Conservation (phyloP, 2,113 vertebrate species). For the Shinisaurus crocodilurus region DNA sequence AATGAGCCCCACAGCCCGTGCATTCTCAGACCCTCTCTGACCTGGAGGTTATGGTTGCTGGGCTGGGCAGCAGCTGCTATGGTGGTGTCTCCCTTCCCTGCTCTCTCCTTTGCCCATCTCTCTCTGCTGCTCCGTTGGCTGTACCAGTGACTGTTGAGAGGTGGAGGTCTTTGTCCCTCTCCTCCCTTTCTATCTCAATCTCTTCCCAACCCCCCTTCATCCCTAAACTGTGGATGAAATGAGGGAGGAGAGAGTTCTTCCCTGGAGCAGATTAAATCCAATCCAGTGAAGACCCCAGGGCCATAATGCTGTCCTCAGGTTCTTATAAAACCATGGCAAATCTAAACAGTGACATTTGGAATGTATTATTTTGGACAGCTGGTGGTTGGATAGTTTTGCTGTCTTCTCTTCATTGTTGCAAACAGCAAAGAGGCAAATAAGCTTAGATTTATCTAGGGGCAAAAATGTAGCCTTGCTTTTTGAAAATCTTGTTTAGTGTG, state of each 20-base stretch:
- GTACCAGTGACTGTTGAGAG: background rate
- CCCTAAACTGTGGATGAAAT: constrained; percentile 8
- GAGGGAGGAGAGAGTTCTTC: background rate
- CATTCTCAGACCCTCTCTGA: background rate
- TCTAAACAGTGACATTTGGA: constrained; percentile 63
- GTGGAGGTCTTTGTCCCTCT: background rate
- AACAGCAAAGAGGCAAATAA: constrained; percentile 54
- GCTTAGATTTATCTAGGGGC: constrained; percentile 34
- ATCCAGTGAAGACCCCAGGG: constrained; percentile 17
- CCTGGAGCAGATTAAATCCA: background rate
- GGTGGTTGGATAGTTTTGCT: constrained; percentile 40
- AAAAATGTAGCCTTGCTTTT: constrained; percentile 28
- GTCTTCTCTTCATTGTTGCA: constrained; percentile 33
- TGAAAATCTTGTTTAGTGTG: constrained; percentile 66
- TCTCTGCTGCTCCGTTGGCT: background rate
- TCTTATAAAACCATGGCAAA: constrained; percentile 62
- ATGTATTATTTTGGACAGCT: constrained; percentile 45
- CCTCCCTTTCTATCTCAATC: background rate
- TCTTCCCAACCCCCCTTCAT: background rate
- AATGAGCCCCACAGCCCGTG: background rate
- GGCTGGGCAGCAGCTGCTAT: too few relatives aligned
- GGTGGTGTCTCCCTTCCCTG: background rate
- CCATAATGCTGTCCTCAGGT: constrained; percentile 48
- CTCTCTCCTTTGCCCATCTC: background rate
- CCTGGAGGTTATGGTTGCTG: too few relatives aligned